These are phyloP conservation scores for Tragulus kanchil DNA, from an alignment of 2,113 vertebrate species.

Conservation along the genomic window DNA sequence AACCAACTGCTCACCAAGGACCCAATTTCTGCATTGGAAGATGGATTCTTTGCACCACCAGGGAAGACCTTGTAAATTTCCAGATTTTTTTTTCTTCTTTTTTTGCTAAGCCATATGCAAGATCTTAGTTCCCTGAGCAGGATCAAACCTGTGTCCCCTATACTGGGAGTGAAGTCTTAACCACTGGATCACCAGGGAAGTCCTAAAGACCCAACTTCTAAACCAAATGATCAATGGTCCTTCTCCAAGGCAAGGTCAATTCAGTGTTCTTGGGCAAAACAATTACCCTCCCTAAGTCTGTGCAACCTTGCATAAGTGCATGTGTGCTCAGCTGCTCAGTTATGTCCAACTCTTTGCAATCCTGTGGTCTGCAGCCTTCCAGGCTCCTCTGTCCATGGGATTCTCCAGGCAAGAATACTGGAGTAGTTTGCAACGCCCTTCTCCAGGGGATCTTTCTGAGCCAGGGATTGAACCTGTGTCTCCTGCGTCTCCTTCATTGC, in stretches of 20 bases:
- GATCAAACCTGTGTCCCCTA: neutral
- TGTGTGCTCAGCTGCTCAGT: too few relatives aligned
- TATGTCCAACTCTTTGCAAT: neutral
- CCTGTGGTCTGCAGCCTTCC: neutral
- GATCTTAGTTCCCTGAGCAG: neutral
- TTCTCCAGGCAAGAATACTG: neutral
- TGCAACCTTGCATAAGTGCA: neutral
- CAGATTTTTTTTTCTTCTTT: neutral
- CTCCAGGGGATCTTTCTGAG: neutral
- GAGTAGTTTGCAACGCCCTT: neutral
- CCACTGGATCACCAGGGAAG: neutral
- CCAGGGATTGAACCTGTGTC: neutral
- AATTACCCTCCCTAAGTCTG: neutral
- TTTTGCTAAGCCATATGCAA: neutral
- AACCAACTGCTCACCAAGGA: neutral
- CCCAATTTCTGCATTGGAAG: neutral
- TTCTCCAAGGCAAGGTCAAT: neutral
- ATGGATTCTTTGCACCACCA: neutral
- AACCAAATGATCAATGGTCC: neutral
- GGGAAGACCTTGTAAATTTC: neutral
- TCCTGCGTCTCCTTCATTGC: neutral
- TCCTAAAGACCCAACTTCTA: neutral
- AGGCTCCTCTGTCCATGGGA: neutral
- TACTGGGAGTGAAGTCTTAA: neutral
- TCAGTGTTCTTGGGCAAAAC: neutral